A percentile compares a stretch with the other conserved stretches of the same genome.
Conservation (phyloP, 2,113 vertebrate genomes). For the Oncorhynchus gorbuscha region DNA sequence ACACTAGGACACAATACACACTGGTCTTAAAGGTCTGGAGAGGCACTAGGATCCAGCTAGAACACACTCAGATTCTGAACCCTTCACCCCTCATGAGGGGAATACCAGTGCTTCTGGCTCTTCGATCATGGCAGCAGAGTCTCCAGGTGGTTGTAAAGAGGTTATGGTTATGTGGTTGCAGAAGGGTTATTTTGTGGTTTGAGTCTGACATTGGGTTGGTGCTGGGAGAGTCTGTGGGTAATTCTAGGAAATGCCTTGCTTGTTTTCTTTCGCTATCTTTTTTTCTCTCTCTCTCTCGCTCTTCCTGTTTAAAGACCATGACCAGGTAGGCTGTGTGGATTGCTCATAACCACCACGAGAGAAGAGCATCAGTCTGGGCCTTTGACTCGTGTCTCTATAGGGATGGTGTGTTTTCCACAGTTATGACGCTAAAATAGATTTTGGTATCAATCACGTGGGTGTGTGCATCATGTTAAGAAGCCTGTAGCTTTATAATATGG, state of each 20-base stretch:
- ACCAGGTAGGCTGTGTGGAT: no score
- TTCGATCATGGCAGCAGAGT: no score
- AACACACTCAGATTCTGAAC: neutral
- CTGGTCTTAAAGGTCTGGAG: neutral
- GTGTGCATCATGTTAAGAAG: no score
- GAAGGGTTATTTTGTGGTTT: conserved; percentile 58
- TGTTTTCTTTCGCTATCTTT: conserved; percentile 53
- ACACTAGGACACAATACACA: neutral
- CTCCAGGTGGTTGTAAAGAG: neutral
- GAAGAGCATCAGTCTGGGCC: conserved; percentile 50
- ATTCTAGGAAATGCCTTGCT: conserved; percentile 64
- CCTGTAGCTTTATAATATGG: no score
- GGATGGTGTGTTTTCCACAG: neutral
- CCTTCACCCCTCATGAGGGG: neutral
- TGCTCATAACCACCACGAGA: no score
- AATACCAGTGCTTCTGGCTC: no score
- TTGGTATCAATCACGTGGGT: neutral
- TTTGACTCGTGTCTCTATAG: conserved; percentile 24
- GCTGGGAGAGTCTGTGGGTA: conserved; percentile 60
- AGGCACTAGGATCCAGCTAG: neutral
- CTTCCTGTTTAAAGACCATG: conserved; percentile 5
- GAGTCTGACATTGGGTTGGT: conserved; percentile 53
- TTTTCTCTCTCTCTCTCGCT: conserved; percentile 22
- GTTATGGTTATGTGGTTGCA: neutral
- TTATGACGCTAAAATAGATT: neutral